Conservation (phyloP, 2,888 invertebrate species). For the Agrochola lychnidis region DNA sequence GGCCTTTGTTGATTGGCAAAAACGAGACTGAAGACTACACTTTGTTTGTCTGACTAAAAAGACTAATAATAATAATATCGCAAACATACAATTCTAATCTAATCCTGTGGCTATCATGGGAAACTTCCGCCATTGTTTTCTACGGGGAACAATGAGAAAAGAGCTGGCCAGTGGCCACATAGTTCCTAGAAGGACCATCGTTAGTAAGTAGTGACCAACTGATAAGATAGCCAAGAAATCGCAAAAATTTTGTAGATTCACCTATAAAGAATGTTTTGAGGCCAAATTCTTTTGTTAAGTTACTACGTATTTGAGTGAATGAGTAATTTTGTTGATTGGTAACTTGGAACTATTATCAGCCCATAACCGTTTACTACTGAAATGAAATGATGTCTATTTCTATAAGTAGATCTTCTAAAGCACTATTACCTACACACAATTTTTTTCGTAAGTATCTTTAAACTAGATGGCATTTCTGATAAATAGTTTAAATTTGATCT, state of each 20-base stretch:
- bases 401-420: not conserved
- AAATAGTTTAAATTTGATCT: too few relatives aligned
- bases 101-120: conserved; percentile 30
- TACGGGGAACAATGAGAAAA: conserved; percentile 51
- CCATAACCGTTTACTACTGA: not conserved
- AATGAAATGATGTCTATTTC: not conserved
- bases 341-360: not conserved
- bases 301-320: conserved; percentile 12
- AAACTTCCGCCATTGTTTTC: conserved; percentile 45
- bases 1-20: too few relatives aligned
- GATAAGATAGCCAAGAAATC: conserved; percentile 49
- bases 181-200: conserved; percentile 54
- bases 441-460: not conserved
- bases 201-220: conserved; percentile 46
- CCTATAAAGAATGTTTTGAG: conserved; percentile 38
- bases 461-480: not conserved
- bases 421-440: not conserved
- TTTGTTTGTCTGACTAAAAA: too few relatives aligned
- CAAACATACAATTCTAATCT: conserved; percentile 26
- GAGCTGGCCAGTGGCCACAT: conserved; percentile 13
- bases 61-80: too few relatives aligned
- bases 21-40: too few relatives aligned
- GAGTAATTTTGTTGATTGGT: conserved; percentile 14
- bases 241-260: conserved; percentile 30
- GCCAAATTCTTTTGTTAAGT: conserved; percentile 11